A percentile compares a stretch with the other conserved stretches of the same genome.
Conservation (phyloP, 2,113 vertebrate genomes). For the Chroicocephalus ridibundus region DNA sequence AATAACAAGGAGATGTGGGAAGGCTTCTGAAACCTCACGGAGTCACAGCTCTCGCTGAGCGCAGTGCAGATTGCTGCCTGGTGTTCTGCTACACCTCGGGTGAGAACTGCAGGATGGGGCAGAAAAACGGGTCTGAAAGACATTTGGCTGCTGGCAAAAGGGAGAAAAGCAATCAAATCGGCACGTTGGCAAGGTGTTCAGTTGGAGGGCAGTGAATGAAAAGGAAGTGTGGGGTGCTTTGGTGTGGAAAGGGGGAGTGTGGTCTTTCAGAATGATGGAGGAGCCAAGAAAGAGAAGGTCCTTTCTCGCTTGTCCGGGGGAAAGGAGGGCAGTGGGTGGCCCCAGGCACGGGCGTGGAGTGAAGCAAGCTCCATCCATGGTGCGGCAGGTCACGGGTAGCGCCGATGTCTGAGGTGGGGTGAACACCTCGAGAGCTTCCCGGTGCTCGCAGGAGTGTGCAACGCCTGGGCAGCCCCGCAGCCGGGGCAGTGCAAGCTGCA, state of each 20-base stretch:
- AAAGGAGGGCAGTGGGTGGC: background rate
- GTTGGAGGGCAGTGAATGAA: background rate
- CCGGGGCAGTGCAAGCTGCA: background rate
- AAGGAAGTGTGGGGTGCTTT: background rate
- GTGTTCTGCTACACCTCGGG: too few relatives aligned
- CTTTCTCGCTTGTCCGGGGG: background rate
- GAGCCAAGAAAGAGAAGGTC: background rate
- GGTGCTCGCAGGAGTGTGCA: background rate
- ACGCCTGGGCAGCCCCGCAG: background rate
- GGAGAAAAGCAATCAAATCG: background rate
- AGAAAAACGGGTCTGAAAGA: background rate
- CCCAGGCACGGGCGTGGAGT: rapidly evolving
- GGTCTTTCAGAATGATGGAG: background rate
- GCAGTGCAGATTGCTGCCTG: background rate
- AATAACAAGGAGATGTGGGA: background rate
- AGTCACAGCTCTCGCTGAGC: rapidly evolving
- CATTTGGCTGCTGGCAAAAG: background rate
- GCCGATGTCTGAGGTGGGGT: rapidly evolving
- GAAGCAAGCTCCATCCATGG: rapidly evolving
- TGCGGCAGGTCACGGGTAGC: rapidly evolving
- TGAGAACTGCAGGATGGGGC: background rate
- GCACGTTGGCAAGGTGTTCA: background rate
- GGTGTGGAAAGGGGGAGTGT: background rate
- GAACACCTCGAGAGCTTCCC: background rate
- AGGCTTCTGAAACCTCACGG: background rate